Conservation (phyloP, 2,113 vertebrate genomes). For the Zootoca vivipara region DNA sequence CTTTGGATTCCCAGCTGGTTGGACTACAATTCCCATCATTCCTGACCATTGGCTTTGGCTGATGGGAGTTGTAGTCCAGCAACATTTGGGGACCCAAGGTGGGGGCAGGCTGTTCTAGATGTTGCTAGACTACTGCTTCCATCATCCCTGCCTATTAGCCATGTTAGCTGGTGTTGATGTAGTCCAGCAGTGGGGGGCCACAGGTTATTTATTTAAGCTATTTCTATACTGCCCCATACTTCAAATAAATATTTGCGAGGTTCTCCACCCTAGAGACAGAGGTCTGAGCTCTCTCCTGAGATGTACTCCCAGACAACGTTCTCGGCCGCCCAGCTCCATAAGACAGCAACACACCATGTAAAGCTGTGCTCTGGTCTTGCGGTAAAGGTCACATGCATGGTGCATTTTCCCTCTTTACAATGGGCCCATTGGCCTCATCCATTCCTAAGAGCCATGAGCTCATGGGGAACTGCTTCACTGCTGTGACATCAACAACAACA, state of each 20-base stretch:
- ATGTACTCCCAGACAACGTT: background rate
- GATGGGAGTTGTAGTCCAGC: background rate
- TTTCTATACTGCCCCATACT: background rate
- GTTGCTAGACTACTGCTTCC: background rate
- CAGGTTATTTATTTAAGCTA: too few relatives aligned
- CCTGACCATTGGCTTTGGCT: too few relatives aligned
- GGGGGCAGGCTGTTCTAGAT: too few relatives aligned
- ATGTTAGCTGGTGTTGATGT: background rate
- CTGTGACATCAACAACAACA: slow-evolving; percentile 10
- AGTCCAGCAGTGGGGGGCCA: background rate
- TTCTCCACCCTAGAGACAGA: too few relatives aligned
- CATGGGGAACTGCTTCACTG: background rate
- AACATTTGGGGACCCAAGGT: background rate
- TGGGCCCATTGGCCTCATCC: background rate
- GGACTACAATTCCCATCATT: too few relatives aligned
- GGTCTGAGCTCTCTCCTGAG: background rate
- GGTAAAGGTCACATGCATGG: background rate
- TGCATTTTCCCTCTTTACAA: background rate
- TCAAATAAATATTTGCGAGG: background rate
- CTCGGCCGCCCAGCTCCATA: background rate
- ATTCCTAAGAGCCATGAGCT: background rate
- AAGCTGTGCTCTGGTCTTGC: background rate
- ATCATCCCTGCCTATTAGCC: background rate
- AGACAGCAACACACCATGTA: background rate
- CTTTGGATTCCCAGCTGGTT: too few relatives aligned